Conservation (phyloP, 2,797 vertebrate genomes). For the Phrynocephalus guinanensis region DNA sequence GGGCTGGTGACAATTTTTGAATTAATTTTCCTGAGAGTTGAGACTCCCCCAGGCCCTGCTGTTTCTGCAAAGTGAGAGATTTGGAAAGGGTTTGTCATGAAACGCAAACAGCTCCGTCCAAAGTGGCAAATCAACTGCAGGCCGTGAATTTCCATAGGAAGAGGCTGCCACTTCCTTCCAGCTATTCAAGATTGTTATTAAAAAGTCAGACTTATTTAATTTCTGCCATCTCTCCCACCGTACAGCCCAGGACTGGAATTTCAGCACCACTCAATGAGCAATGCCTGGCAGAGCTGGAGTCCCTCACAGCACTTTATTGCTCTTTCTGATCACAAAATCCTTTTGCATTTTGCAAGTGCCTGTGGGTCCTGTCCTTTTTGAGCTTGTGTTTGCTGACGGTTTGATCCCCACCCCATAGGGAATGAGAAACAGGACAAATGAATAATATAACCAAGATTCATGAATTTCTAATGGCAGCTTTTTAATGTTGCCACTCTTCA, state of each 20-base stretch:
- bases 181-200: neutral
- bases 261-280: neutral
- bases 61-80: neutral
- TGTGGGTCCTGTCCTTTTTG: conserved; percentile 17
- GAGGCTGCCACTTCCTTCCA: neutral
- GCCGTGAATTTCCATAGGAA: neutral
- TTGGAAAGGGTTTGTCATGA: neutral
- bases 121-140: accelerated
- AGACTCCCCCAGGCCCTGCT: neutral
- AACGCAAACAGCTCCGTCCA: neutral
- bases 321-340: neutral
- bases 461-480: conserved; percentile 18
- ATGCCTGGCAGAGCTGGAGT: neutral
- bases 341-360: neutral
- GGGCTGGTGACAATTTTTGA: neutral
- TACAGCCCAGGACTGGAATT: accelerated
- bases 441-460: neutral
- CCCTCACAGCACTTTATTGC: neutral
- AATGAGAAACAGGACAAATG: neutral
- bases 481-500: conserved; percentile 16
- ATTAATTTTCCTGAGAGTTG: accelerated
- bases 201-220: conserved; percentile 31
- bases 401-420: neutral
- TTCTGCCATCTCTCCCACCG: neutral
- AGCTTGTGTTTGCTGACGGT: neutral